Percentiles rank a stretch among this genome's conserved stretches.
Conservation (phyloP, 2,888 invertebrate genomes). For the Bruchidius siliquastri region DNA sequence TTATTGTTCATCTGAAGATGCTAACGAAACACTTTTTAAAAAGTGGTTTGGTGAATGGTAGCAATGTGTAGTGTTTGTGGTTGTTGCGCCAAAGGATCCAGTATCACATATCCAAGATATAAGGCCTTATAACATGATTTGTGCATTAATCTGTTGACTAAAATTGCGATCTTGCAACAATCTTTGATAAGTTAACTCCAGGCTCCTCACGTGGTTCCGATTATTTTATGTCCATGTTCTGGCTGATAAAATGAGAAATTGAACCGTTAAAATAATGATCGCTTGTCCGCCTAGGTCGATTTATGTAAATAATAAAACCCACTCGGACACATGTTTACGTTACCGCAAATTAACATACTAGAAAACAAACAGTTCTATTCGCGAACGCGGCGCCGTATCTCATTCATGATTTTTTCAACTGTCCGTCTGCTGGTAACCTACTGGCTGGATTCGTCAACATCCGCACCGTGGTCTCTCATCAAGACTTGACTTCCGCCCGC, state of each 20-base stretch:
- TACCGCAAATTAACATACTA: background rate
- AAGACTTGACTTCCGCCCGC: background rate
- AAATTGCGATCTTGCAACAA: too few relatives aligned
- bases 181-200: too few relatives aligned
- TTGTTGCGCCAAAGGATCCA: too few relatives aligned
- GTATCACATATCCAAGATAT: too few relatives aligned
- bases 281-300: background rate
- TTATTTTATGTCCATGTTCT: background rate
- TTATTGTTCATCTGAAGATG: too few relatives aligned
- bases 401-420: background rate
- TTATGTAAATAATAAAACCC: background rate
- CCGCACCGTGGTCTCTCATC: background rate
- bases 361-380: background rate
- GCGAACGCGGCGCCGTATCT: background rate
- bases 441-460: background rate
- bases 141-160: too few relatives aligned
- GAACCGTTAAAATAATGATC: background rate
- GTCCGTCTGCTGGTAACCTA: background rate
- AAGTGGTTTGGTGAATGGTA: too few relatives aligned
- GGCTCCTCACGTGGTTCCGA: too few relatives aligned
- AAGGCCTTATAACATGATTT: too few relatives aligned
- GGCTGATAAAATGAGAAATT: background rate
- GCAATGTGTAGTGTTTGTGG: too few relatives aligned
- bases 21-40: too few relatives aligned
- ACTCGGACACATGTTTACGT: background rate